Evolutionary conservation across 2,113 vertebrate species (phyloP), one percentile per base, ranked within the genome.

Genomic region (Catharus minimus): DNA sequence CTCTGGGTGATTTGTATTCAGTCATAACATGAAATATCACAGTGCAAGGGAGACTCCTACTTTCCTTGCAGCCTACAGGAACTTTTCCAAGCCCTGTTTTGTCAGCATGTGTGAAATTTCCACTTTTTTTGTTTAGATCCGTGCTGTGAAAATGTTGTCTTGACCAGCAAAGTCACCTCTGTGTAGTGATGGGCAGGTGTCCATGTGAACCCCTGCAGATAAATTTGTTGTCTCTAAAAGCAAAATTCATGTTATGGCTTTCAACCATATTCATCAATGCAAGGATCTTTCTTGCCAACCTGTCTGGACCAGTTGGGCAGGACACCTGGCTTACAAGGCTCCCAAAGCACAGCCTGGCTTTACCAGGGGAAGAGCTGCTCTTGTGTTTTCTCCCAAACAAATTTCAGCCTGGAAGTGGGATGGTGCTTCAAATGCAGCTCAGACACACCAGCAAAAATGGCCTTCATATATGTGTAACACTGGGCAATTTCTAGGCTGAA

Each of bases 1-100:
- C 24, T 30, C 19, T 38, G 30, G 1, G 3, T 26, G 5, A 43
- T 60, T 33, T 58, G n/a, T 15, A n/a, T 53, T 58, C 0, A 0
- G 10, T n/a, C 43, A 44, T 44, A n/a, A 26, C 26, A 33, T 6
- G 8, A 1, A 2, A n/a, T 50, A 22, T n/a, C 46, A 41, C n/a
- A 39, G 16, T 24, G 19, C 21, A 68, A 56, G 9, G 44, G 21
- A 60, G 6, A 27, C 3, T 65, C 11, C 10, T 36, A 13, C 18
- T 24, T 86, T 61, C 30, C 46, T 69, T 61, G 0, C 3, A n/a
- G 8, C 21, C 55, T n/a, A 15, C 50, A 73, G 30, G 19, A 83
- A 18, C 74, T 77, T 64, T 82, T 80, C 21, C 32, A 60, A 80
- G 64, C 20, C 16, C 17, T 20, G 20, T 43, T 68, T 43, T 77